Conservation (phyloP, 2,888 invertebrate genomes). For the Drosophila niveifrons region DNA sequence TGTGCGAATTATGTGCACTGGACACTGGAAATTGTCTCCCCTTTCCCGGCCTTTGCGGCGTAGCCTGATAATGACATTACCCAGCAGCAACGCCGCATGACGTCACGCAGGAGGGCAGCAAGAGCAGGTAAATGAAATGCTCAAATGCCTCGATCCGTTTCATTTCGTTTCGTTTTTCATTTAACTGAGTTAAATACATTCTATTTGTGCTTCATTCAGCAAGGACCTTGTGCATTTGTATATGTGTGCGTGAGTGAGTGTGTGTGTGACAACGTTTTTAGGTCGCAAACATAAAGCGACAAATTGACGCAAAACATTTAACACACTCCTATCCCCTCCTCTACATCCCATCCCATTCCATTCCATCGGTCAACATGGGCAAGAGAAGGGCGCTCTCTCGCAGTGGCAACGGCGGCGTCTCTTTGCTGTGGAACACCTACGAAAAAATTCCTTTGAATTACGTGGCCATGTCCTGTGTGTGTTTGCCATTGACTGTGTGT, state of each 20-base stretch:
- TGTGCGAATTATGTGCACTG: slow-evolving; percentile 52
- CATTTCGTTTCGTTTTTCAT: slow-evolving; percentile 20
- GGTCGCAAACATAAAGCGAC: slow-evolving; percentile 70
- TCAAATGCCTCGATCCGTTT: slow-evolving; percentile 27
- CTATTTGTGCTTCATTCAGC: slow-evolving; percentile 57
- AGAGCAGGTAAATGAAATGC: slow-evolving; percentile 51
- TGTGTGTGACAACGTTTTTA: slow-evolving; percentile 44
- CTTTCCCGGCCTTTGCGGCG: slow-evolving; percentile 54
- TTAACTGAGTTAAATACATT: slow-evolving; percentile 40
- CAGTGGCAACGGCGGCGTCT: slow-evolving; percentile 43
- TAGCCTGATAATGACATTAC: slow-evolving; percentile 80
- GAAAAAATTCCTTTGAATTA: slow-evolving; percentile 78
- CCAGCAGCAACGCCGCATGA: slow-evolving; percentile 69
- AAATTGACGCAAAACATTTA: slow-evolving; percentile 81
- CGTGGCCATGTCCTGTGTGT: slow-evolving; percentile 23
- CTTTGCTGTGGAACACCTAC: slow-evolving; percentile 65
- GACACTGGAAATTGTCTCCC: background rate
- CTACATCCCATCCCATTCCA: background rate
- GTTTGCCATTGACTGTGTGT: background rate
- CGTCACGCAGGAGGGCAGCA: slow-evolving; percentile 55
- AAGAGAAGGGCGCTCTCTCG: slow-evolving; percentile 18
- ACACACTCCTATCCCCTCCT: slow-evolving; percentile 51
- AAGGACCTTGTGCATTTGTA: slow-evolving; percentile 16
- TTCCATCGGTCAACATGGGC: slow-evolving; percentile 62
- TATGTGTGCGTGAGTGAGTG: slow-evolving; percentile 23